Conservation (phyloP, 2,113 vertebrate genomes). For the Chelonoidis abingdonii region DNA sequence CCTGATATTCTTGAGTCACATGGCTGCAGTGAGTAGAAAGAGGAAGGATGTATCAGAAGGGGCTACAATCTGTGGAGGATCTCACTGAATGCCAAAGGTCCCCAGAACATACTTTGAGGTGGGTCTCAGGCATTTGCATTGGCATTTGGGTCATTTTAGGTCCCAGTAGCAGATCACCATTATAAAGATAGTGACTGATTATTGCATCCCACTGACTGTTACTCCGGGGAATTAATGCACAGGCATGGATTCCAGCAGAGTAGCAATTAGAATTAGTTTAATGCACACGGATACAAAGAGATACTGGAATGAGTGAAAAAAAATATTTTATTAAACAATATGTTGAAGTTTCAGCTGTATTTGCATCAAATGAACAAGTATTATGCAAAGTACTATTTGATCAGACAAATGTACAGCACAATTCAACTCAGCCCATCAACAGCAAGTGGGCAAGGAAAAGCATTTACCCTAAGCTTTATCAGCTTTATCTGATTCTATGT, state of each 20-base stretch:
- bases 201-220: background rate
- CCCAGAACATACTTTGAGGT: background rate
- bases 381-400: background rate
- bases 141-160: background rate
- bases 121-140: background rate
- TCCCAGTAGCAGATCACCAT: background rate
- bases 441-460: background rate
- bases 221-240: background rate
- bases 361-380: background rate
- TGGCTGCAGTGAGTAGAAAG: background rate
- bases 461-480: background rate
- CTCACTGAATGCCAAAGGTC: background rate
- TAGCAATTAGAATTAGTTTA: background rate
- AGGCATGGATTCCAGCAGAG: background rate
- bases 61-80: background rate
- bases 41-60: background rate
- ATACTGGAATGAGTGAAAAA: background rate
- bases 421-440: background rate
- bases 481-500: background rate
- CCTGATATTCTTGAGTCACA: background rate
- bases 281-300: background rate
- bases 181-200: background rate
- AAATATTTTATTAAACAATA: background rate
- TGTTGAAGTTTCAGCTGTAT: background rate
- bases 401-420: background rate